Percentiles rank a stretch among this genome's conserved stretches.
phyloP scores from a whole-genome alignment of 2,888 invertebrate species.

The Brachynemurus nebulosus region DNA sequence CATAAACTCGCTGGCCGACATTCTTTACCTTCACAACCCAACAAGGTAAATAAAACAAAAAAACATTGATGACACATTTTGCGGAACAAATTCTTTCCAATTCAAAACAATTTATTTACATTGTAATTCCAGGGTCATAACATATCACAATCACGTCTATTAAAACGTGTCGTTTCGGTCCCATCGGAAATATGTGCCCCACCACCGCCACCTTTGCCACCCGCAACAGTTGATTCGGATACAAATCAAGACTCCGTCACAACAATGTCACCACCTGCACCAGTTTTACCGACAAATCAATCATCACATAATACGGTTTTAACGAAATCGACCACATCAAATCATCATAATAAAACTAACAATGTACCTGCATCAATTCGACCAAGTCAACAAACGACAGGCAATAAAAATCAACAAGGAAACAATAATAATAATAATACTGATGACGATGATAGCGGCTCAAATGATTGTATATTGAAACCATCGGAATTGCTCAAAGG shows the following conservation, averaged over 20 bases:
- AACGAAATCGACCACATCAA: slow-evolving; percentile 18
- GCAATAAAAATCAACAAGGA: neutral
- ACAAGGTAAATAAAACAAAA: slow-evolving; percentile 16
- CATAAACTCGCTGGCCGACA: slow-evolving; percentile 27
- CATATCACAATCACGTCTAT: no score
- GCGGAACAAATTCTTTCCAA: no score
- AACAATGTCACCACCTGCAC: slow-evolving; percentile 22
- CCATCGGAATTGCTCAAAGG: slow-evolving; percentile 50
- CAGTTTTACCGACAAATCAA: slow-evolving; percentile 1
- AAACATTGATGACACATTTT: no score
- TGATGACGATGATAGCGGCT: slow-evolving; percentile 24
- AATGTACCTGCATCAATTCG: no score
- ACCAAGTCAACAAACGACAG: neutral
- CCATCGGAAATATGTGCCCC: slow-evolving; percentile 37
- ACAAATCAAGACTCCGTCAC: neutral
- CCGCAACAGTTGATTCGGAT: neutral
- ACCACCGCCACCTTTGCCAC: slow-evolving; percentile 57
- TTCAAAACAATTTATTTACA: no score
- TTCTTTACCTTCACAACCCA: slow-evolving; percentile 26
- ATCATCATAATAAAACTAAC: no score
- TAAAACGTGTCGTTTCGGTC: slow-evolving; percentile 44
- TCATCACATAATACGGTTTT: slow-evolving; percentile 23
- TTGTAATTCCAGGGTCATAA: no score
- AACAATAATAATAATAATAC: neutral
- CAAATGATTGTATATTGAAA: slow-evolving; percentile 45